Base-by-base conservation (phyloP, 2,113 vertebrate genomes). In the Setophaga petechia region DNA sequence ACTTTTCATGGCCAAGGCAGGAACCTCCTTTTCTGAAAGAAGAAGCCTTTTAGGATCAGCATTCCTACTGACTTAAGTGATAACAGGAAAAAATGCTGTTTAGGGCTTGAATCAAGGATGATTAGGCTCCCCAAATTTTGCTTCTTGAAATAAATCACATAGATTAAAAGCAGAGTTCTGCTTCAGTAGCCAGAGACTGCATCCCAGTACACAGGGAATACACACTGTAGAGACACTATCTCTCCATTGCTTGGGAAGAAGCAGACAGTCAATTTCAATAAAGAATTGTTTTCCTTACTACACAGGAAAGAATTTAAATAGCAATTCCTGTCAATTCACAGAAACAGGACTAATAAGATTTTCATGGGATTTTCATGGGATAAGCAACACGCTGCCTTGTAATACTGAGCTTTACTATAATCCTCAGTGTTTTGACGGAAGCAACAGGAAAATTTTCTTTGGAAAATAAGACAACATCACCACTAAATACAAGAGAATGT, bases 241-340 rank as follows among this genome's bases (percentile, higher is more conserved):
- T 69, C 52, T 78, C 52, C 54, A 52, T 11, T 33, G 14, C 93
- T 85, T 88, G 68, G 69, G 63, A 77, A 94, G 78, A 67, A 84
- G 46, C 30, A 83, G 35, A 77, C 55, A 71, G 65, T 74, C 59
- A 73, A 85, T 91, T 95, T 96, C 95, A 90, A 76, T 90, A 76
- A 85, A 86, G 93, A 93, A 94, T 87, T 95, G 91, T 95, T 87
- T 76, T 92, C 93, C 65, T 84, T 68, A 90, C 46, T 46, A 71
- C 72, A 93, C 95, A 96, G 93, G 93, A 96, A 95, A 93, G 81
- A 95, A 94, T 95, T 96, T 93, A 96, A 97, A 94, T 96, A 94
- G 92, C 62, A 96, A 94, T 94, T 96, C 93, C 93, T 93, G 87
- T 78, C 82, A 90, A 93, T 88, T 83, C 93, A 94, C 27, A 94